phyloP scores from a whole-genome alignment of 2,888 invertebrate genomes.

The Sipunculus nudus region DNA sequence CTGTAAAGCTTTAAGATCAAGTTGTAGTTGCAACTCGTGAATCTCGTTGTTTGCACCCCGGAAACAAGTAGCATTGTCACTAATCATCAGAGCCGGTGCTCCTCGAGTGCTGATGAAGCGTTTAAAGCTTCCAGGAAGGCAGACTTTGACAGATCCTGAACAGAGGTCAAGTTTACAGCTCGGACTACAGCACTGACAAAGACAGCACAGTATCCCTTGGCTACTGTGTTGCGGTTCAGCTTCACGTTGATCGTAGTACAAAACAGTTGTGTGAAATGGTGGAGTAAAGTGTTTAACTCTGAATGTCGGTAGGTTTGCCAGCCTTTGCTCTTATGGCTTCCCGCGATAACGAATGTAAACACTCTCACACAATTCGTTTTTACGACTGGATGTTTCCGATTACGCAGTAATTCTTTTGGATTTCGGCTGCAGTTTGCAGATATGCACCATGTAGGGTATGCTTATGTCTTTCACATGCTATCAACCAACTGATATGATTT shows the following conservation, averaged over 20 bases:
- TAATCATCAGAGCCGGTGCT: neutral
- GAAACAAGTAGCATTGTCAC: neutral
- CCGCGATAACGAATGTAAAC: constrained; percentile 10
- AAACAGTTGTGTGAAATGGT: constrained; percentile 3
- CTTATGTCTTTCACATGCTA: constrained; percentile 1
- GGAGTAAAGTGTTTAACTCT: constrained; percentile 9
- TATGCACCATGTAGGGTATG: constrained; percentile 8
- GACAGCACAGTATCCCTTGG: no score
- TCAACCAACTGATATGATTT: neutral
- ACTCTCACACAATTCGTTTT: neutral
- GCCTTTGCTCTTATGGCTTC: neutral
- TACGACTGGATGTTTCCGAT: constrained; percentile 6
- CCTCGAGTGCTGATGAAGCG: neutral
- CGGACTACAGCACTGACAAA: neutral
- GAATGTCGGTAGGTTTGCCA: constrained; percentile 9
- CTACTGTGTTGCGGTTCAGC: neutral
- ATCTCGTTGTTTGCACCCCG: neutral
- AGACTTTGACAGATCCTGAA: neutral
- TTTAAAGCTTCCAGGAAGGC: neutral
- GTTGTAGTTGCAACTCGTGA: neutral
- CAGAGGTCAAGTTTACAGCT: neutral
- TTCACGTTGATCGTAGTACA: constrained; percentile 4
- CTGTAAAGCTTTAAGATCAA: neutral
- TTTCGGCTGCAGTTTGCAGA: constrained; percentile 8
- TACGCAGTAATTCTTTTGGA: constrained; percentile 10